Evolutionary conservation across 1,140 invertebrate genomes (phyloP).

Genomic region (Zaprionus capensis): DNA sequence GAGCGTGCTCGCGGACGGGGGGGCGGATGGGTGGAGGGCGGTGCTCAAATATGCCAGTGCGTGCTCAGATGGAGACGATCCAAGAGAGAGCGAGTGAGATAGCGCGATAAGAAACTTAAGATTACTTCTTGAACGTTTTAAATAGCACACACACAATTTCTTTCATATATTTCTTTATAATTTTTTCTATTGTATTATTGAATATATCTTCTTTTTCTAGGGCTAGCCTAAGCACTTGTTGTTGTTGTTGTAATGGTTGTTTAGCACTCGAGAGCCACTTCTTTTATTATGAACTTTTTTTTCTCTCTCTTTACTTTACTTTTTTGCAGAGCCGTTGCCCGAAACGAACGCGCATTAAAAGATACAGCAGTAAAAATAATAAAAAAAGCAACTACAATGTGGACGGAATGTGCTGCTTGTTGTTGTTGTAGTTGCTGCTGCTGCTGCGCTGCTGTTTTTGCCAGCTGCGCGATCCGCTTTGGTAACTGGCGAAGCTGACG

Average conservation of each 20-base stretch:
- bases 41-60: neutral
- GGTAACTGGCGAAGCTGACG: conserved; percentile 57
- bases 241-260: conserved; percentile 29
- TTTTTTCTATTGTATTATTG: conserved; percentile 48
- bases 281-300: conserved; percentile 46
- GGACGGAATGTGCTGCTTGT: conserved; percentile 31
- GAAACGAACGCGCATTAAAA: conserved; percentile 57
- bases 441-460: conserved; percentile 10
- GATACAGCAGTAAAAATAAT: conserved; percentile 37
- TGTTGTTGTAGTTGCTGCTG: conserved; percentile 23
- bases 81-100: conserved; percentile 12
- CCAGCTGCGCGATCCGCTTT: conserved; percentile 56
- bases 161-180: conserved; percentile 28
- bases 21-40: neutral
- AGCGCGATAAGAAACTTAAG: conserved; percentile 45
- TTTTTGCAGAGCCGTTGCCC: conserved; percentile 46
- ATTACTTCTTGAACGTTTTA: conserved; percentile 50
- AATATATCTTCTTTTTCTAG: conserved; percentile 42
- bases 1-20: conserved; percentile 25
- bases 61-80: neutral
- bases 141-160: conserved; percentile 49
- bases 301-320: conserved; percentile 17
- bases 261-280: conserved; percentile 59
- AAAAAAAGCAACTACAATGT: conserved; percentile 43
- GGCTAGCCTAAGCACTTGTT: conserved; percentile 52